A percentile compares a stretch with the other conserved stretches of the same genome.
These are phyloP conservation scores for Caradrina kadenii DNA, from an alignment of 2,888 invertebrate species.

Conservation along the genomic window DNA sequence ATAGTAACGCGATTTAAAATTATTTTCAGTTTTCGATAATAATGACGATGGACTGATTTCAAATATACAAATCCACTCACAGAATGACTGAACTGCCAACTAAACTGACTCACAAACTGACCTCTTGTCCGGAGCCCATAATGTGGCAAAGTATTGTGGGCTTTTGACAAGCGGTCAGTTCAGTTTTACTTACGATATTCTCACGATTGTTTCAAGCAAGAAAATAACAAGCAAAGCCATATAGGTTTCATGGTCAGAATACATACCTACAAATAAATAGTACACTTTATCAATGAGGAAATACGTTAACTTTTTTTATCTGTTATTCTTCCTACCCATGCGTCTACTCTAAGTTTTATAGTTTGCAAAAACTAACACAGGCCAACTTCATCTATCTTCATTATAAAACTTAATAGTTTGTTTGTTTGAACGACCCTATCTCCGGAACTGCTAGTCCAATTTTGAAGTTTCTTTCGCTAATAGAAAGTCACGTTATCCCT, in stretches of 20 bases:
- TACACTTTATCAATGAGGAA: constrained; percentile 16
- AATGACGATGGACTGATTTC: no score
- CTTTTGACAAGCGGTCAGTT: background rate
- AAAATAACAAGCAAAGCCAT: constrained; percentile 6
- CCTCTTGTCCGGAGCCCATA: no score
- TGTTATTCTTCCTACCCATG: constrained; percentile 17
- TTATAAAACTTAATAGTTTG: no score
- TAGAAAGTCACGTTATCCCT: no score
- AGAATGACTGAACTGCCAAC: no score
- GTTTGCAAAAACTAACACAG: constrained; percentile 43
- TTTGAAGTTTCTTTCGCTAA: no score
- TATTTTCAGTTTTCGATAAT: background rate
- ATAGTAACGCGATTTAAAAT: background rate
- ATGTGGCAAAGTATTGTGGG: background rate
- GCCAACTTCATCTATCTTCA: constrained; percentile 7
- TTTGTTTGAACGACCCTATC: no score
- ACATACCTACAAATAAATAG: background rate
- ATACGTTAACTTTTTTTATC: constrained; percentile 29
- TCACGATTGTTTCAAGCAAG: background rate
- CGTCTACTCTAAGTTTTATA: constrained; percentile 15
- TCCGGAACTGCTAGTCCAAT: no score
- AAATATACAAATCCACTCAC: no score
- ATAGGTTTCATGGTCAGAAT: constrained; percentile 2
- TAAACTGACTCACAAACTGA: no score
- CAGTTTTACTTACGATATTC: background rate